Conservation (phyloP, 2,888 invertebrate genomes). For the Plebejus argus region DNA sequence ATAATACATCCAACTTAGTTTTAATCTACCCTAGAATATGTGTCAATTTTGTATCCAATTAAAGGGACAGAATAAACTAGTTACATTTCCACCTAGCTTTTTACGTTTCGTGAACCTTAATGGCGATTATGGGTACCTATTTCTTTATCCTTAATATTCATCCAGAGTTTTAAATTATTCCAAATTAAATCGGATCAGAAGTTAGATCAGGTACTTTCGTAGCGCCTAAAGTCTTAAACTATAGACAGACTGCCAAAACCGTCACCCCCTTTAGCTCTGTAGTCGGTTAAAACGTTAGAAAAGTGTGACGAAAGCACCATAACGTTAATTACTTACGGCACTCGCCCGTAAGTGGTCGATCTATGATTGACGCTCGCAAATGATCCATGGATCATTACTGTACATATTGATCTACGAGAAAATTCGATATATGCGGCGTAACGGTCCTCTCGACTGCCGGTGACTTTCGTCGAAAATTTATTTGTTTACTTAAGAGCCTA, state of each 20-base stretch:
- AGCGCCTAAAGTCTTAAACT: too few species aligned
- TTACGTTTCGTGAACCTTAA: too few species aligned
- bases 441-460: neutral
- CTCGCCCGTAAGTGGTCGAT: constrained; percentile 41
- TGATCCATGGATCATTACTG: constrained; percentile 56
- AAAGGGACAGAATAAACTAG: too few species aligned
- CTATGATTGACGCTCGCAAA: constrained; percentile 37
- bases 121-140: too few species aligned
- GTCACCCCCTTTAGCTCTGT: neutral
- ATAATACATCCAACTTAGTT: too few species aligned
- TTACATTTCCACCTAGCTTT: too few species aligned
- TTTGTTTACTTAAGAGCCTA: neutral
- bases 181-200: too few species aligned
- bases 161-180: too few species aligned
- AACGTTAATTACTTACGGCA: constrained; percentile 10
- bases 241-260: neutral
- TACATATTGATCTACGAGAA: constrained; percentile 31
- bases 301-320: constrained; percentile 22
- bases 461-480: neutral
- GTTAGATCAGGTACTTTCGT: too few species aligned
- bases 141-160: too few species aligned
- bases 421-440: constrained; percentile 31
- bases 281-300: neutral
- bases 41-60: too few species aligned
- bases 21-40: too few species aligned